Evolutionary conservation across 1,140 invertebrate genomes (phyloP), one percentile per base, ranked within the genome.

Genomic region (Neodiprion fabricii): DNA sequence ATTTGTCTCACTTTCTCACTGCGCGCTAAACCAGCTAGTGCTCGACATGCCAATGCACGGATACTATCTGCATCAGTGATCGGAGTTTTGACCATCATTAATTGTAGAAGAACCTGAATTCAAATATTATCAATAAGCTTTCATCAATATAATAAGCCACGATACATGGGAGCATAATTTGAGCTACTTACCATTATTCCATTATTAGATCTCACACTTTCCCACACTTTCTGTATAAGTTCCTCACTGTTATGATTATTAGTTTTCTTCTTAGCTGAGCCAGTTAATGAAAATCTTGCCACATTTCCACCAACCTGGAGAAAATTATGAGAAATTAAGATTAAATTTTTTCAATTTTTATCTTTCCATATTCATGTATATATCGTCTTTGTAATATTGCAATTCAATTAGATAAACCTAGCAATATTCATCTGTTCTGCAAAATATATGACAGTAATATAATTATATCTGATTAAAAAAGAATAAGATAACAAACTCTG

Each of bases 31-130:
- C 98, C 98, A 72, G 96, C 95, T 17, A 99, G 89, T 4, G 97
- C 97, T 79, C 96, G 91, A 83, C 97, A 98, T 2, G 98, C 96
- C 78, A 99, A 89, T 5, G 96, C 95, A 53, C 98, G 90, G 78
- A 99, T 95, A 66, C 94, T 94, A 88, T 99, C 98, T 5, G 98
- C 98, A 90, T 99, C 98, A 1, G 97, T 99, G 28, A 99, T 96
- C 0, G 98, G 98, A 10, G 94, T 94, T 89, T 98, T 99, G 8
- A 96, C 93, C 85, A 95, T 93, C 92, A 99, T 94, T 53, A 98
- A 89, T 77, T 93, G 93, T 1, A 96, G 83, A 23, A 96, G 84
- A 61, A 94, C 91, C 91, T 92, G 76, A 9, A 71, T 61, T 67
- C 61, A 71, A 71, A 48, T 74, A 77, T 71, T n/a, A 21, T 48